Evolutionary conservation across 2,113 vertebrate species (phyloP), one percentile per base, ranked within the genome.

Genomic region (Indicator indicator): DNA sequence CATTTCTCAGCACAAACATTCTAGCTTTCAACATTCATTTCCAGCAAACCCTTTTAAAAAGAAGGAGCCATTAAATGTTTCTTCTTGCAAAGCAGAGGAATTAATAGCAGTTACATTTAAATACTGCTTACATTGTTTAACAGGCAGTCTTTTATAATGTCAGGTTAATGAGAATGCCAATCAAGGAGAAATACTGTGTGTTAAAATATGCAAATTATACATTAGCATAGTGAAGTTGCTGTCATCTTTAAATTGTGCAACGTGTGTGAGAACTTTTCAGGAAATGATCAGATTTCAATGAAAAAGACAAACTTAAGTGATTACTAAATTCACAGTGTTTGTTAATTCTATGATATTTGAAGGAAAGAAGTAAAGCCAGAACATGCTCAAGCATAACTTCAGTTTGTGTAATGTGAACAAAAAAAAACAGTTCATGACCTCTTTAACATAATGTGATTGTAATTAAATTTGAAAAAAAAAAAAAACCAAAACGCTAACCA

Each of bases 91-190:
- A 96, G 62, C 19, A 89, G 54, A 84, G 7, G 28, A 78, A 97
- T 90, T 97, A 92, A 91, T 87, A 71, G 63, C 59, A 88, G 83
- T 76, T 91, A 44, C 55, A 79, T 88, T 92, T 96, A 97, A 97
- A 80, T 84, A 71, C 16, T 90, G 74, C 63, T 96, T 95, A 38
- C 52, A 80, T 81, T 89, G 78, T 97, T 94, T 84, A 95, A 94
- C 76, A 95, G 58, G 40, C 78, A 93, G 87, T 33, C 74, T 94
- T 97, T 95, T 94, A 90, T 94, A 97, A 94, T 93, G 79, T 80
- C 84, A 93, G 24, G 16, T 72, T 95, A 98, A 97, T 96, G 76
- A 96, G 67, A 92, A 81, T 96, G 80, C 69, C 84, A 95, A 33
- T 91, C 90, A 96, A 70, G 69, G 15, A 91, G 78, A 80, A 92